Base-by-base conservation (phyloP, 2,888 invertebrate genomes). In the Leucophora obtusa region DNA sequence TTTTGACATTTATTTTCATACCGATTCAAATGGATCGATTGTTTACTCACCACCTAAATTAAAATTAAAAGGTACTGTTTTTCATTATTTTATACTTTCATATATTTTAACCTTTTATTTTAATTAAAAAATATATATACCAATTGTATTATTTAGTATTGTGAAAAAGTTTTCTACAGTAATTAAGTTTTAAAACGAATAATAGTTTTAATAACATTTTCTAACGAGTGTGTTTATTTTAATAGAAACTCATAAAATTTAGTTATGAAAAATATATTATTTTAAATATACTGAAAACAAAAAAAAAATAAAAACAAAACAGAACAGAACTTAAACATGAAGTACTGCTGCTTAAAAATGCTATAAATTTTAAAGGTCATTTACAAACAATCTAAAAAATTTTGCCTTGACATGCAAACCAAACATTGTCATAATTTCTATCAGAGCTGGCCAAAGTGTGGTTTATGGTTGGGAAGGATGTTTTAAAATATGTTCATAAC, bases 1-100 rank as follows among this genome's bases (percentile, higher is more conserved):
- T 92, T 93, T 93, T 91, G 92, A 93, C 90, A 92, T 94, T 91
- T 92, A 93, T 90, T 93, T 94, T 91, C 95, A 95, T 87, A 94
- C 94, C 89, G 94, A 95, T 92, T 93, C 94, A 86, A 92, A 93
- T 87, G 95, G 95, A 89, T 92, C 92, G 84, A 93, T 88, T 85
- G 87, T 89, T 86, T 93, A 93, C 90, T 92, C 93, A 90, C 95
- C 95, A 87, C 92, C 93, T 85, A 92, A 94, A 89, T 92, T 93
- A 88, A 92, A 93, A 89, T 92, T 94, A 84, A 93, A 93, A 94
- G 95, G 95, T 95, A 93, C 73, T 65, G 24, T 68, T 24, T 54
- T 43, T 28, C 38, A 35, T 66, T 62, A 35, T 56, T 59, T 53
- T 62, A 7, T 18, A 50, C 51, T 21, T 35, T 28, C 28, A 28